phyloP scores from a whole-genome alignment of 2,888 invertebrate genomes.

The Mesochorus sp. region DNA sequence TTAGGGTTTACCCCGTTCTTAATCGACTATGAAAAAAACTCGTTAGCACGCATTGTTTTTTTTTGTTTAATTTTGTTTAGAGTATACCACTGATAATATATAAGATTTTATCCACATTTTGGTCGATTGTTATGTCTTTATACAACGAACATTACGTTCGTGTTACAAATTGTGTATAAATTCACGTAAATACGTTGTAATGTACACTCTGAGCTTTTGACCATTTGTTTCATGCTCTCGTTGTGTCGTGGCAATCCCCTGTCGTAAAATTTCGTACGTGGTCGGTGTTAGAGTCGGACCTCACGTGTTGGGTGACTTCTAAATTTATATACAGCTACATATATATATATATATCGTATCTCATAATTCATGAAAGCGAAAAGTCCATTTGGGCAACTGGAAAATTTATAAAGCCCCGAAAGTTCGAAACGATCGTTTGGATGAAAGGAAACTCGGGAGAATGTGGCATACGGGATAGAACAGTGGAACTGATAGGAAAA shows the following conservation, averaged over 20 bases:
- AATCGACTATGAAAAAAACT: neutral
- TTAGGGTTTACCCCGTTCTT: neutral
- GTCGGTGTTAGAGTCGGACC: neutral
- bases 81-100: neutral
- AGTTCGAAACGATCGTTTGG: conserved; percentile 43
- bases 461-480: neutral
- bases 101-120: no score
- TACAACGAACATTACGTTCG: neutral
- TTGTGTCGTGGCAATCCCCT: neutral
- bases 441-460: neutral
- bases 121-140: neutral
- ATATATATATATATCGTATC: neutral
- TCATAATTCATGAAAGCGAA: conserved; percentile 37
- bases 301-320: no score
- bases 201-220: neutral
- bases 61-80: neutral
- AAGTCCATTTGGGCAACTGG: neutral
- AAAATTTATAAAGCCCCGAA: conserved; percentile 29
- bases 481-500: conserved; percentile 41
- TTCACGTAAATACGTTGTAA: neutral
- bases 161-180: neutral
- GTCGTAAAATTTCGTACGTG: conserved; percentile 17
- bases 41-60: neutral
- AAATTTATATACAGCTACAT: neutral
- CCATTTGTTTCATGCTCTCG: neutral